Base-by-base conservation (phyloP, 2,113 vertebrate genomes). In the Cyphomyrus plagiostoma region DNA sequence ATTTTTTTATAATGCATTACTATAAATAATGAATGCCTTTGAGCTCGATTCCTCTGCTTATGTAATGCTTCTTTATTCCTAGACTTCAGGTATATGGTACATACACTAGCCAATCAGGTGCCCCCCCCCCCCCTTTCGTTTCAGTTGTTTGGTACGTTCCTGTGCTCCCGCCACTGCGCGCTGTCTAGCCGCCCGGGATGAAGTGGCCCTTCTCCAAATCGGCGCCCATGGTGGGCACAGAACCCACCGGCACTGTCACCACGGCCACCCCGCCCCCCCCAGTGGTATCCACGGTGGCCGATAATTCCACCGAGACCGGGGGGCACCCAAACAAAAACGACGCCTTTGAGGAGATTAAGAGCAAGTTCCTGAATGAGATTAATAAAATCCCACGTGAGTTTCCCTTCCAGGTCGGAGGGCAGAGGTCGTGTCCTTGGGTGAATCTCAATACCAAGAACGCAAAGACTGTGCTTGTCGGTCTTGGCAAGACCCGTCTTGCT, bases 351-450 rank as follows among this genome's bases (percentile, higher is more conserved):
- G 95, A 97, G 90, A 93, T 99, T 93, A 98, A 95, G 94, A 97
- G 97, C 88, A 98, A 98, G 93, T 97, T 99, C 93, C 96, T 99
- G 92, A 99, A 98, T 0, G 97, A 98, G 94, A 97, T 99, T 77
- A 97, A 97, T 90, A 98, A 97, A 93, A 98, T 99, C 90, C 98
- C 98, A 88, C 0, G 98, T 99, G 93, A 98, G 98, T 96, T 90
- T 19, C 26, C 45, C n/a, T 8, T 26, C 85, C 49, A 11, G 23
- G 46, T n/a, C 35, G 17, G 21, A 30, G 49, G 85, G 23, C 85
- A 50, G 82, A 23, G 82, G 39, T 84, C 4, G 23, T 48, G 10
- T 11, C 45, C 42, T 56, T 21, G 53, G 53, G 53, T 56, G 53
- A 56, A 56, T 56, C 53, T 56, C 19, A 56, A 56, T 56, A 56